Percentiles rank a stretch among this genome's conserved stretches.
Evolutionary conservation across 2,797 vertebrate genomes (phyloP).

Genomic region (Chrysocyon brachyurus): DNA sequence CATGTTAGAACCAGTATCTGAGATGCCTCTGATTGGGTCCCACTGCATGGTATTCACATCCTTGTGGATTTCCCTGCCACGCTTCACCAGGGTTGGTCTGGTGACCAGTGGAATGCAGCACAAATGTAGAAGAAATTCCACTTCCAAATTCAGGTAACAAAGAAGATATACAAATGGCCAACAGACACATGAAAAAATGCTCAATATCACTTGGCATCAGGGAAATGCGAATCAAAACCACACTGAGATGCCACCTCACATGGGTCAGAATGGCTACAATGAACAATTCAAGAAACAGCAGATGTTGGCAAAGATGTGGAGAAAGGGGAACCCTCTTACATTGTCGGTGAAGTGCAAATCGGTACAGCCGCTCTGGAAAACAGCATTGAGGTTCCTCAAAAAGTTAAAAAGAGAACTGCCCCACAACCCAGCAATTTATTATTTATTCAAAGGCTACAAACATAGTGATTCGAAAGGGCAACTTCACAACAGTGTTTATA

Average conservation of each 20-base stretch:
- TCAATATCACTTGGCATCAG: neutral
- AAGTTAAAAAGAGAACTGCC: neutral
- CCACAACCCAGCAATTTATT: neutral
- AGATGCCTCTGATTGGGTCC: accelerated
- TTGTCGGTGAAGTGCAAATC: neutral
- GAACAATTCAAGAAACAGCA: neutral
- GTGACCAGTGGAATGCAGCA: neutral
- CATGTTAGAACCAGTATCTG: neutral
- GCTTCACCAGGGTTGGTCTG: neutral
- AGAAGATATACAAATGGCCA: neutral
- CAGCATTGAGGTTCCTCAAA: neutral
- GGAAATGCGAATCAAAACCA: neutral
- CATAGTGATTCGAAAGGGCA: neutral
- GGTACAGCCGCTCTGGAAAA: neutral
- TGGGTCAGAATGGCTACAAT: neutral
- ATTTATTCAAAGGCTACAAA: neutral
- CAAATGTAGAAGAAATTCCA: neutral
- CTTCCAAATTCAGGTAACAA: neutral
- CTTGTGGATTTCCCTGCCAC: neutral
- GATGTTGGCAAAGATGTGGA: neutral
- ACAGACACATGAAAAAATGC: neutral
- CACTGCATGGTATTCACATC: neutral
- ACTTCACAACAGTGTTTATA: neutral
- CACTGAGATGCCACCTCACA: neutral
- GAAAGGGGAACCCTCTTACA: neutral